Percentiles rank a stretch among this genome's conserved stretches.
These are phyloP conservation scores for Antheraea mylitta DNA, from an alignment of 1,140 invertebrate species.

Conservation along the genomic window DNA sequence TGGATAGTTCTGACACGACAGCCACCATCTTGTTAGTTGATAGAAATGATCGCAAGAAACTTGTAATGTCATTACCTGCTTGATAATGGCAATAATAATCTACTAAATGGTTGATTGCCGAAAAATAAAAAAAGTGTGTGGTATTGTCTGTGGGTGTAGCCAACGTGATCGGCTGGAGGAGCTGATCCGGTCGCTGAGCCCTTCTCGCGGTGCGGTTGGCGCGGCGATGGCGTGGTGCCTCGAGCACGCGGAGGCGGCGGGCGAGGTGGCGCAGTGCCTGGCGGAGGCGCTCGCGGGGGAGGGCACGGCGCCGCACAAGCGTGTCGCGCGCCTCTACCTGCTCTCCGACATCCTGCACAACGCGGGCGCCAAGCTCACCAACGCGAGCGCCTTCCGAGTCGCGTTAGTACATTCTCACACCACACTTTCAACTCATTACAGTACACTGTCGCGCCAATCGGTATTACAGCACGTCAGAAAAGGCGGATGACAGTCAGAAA, in stretches of 20 bases:
- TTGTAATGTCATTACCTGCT: no score
- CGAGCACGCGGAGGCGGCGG: slow-evolving; percentile 97
- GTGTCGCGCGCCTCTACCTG: slow-evolving; percentile 96
- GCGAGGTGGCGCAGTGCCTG: slow-evolving; percentile 97
- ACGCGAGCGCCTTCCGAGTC: slow-evolving; percentile 97
- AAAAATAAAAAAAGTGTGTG: no score
- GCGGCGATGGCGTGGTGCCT: slow-evolving; percentile 99
- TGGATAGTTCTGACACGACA: no score
- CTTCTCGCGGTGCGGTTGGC: slow-evolving; percentile 91
- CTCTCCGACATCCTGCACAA: slow-evolving; percentile 99
- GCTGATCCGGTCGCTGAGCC: slow-evolving; percentile 91
- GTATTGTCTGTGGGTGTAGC: slow-evolving; percentile 68
- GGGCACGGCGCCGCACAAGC: slow-evolving; percentile 91
- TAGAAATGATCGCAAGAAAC: no score
- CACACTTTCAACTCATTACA: no score
- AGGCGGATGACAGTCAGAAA: no score
- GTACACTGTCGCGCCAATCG: no score
- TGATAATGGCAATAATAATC: no score
- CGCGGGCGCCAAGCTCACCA: slow-evolving; percentile 96
- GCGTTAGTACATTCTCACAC: slow-evolving; percentile 82
- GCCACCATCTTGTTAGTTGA: no score
- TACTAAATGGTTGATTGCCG: no score
- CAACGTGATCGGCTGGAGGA: slow-evolving; percentile 96
- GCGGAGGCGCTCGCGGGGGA: slow-evolving; percentile 92
- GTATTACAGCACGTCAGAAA: no score